These are phyloP conservation scores for Aphrophora alni DNA, from an alignment of 2,888 invertebrate genomes.

Conservation along the genomic window DNA sequence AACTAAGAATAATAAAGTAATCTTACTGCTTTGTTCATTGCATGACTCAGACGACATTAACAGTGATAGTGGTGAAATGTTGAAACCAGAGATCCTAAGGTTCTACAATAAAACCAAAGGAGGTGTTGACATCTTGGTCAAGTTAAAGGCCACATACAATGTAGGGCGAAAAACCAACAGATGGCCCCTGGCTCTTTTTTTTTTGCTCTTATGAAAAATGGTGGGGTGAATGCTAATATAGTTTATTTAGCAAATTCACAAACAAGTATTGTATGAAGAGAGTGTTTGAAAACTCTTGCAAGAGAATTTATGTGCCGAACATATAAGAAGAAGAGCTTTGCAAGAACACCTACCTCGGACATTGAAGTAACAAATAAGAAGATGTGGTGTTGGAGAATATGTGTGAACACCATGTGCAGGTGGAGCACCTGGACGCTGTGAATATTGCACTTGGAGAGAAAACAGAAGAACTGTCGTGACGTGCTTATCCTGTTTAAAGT, in stretches of 20 bases:
- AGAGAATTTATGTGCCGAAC: not conserved
- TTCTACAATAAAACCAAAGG: conserved; percentile 15
- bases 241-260: not conserved
- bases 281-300: not conserved
- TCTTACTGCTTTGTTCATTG: not conserved
- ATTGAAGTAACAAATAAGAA: not conserved
- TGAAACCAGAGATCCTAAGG: conserved; percentile 19
- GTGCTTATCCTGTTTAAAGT: not conserved
- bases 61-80: not conserved
- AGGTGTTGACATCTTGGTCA: not conserved
- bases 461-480: not conserved
- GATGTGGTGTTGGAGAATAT: not conserved
- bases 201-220: not conserved
- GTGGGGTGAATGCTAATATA: not conserved
- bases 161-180: conserved; percentile 16
- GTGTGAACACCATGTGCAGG: not conserved
- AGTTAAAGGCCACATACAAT: conserved; percentile 7
- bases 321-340: not conserved
- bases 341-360: not conserved
- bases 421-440: not conserved
- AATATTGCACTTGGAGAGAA: not conserved
- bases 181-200: conserved; percentile 3
- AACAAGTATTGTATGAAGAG: not conserved
- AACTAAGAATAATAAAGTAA: not conserved
- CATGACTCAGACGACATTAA: conserved; percentile 10